These are phyloP conservation scores for Mirounga angustirostris DNA, from an alignment of 2,113 vertebrate genomes.

Conservation along the genomic window DNA sequence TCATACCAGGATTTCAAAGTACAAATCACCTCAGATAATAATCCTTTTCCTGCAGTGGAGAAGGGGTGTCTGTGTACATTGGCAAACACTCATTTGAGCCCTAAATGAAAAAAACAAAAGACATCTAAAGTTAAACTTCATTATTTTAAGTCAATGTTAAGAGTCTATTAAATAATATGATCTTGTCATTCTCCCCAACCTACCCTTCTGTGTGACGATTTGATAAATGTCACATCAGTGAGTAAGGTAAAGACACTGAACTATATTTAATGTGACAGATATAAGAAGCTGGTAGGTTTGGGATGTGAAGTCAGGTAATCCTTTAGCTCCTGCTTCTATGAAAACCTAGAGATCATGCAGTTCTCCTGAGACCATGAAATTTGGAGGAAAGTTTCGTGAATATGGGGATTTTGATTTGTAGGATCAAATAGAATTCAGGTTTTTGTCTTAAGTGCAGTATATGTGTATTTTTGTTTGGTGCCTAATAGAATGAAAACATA, in stretches of 20 bases:
- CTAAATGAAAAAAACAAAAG: background rate
- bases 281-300: slow-evolving; percentile 3
- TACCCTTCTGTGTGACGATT: background rate
- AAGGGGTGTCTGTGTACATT: background rate
- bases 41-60: background rate
- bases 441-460: background rate
- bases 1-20: slow-evolving; percentile 38
- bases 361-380: slow-evolving; percentile 26
- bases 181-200: slow-evolving; percentile 23
- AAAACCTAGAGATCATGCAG: background rate
- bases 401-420: background rate
- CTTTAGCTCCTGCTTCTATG: background rate
- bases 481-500: slow-evolving; percentile 10
- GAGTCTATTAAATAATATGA: slow-evolving; percentile 60
- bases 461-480: background rate
- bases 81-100: background rate
- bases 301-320: slow-evolving; percentile 2
- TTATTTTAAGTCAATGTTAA: background rate
- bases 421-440: background rate
- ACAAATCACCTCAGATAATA: background rate
- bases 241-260: slow-evolving; percentile 10
- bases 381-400: background rate
- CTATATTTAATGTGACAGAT: slow-evolving; percentile 62
- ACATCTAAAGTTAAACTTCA: background rate
- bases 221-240: slow-evolving; percentile 23